These are phyloP conservation scores for Dynastes grantii DNA, from an alignment of 2,888 invertebrate genomes.

Conservation along the genomic window DNA sequence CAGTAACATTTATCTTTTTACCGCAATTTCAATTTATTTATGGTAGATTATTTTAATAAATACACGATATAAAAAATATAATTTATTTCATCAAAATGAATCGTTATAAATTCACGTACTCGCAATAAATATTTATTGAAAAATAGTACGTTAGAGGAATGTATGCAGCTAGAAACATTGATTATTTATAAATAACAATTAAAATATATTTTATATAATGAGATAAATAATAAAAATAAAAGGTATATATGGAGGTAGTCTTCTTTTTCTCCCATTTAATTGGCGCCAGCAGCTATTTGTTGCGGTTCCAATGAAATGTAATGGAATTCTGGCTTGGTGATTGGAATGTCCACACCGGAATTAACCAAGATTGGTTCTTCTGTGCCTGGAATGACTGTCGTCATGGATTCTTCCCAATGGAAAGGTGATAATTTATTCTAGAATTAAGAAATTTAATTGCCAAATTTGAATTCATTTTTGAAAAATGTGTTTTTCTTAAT, in stretches of 20 bases:
- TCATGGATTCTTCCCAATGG: slow-evolving; percentile 60
- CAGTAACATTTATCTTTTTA: too few species aligned
- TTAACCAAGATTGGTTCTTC: slow-evolving; percentile 47
- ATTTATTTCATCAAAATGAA: too few species aligned
- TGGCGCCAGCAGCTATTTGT: slow-evolving; percentile 52
- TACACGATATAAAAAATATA: too few species aligned
- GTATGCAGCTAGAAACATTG: too few species aligned
- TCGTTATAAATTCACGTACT: too few species aligned
- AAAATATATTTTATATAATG: not conserved
- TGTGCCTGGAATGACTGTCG: slow-evolving; percentile 52
- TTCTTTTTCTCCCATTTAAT: not conserved
- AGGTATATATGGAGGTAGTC: too few species aligned
- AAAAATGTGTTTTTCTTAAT: not conserved
- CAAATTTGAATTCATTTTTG: too few species aligned
- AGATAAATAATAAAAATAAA: not conserved
- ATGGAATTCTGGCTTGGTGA: slow-evolving; percentile 57
- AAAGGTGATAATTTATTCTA: slow-evolving; percentile 59
- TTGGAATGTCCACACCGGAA: slow-evolving; percentile 55
- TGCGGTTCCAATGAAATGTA: slow-evolving; percentile 63
- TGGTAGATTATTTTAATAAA: too few species aligned
- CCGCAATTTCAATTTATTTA: too few species aligned
- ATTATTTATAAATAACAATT: too few species aligned
- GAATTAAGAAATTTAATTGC: slow-evolving; percentile 29
- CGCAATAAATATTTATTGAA: too few species aligned
- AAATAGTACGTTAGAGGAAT: too few species aligned